Conservation (phyloP, 1,140 invertebrate genomes). For the Anastrepha obliqua region DNA sequence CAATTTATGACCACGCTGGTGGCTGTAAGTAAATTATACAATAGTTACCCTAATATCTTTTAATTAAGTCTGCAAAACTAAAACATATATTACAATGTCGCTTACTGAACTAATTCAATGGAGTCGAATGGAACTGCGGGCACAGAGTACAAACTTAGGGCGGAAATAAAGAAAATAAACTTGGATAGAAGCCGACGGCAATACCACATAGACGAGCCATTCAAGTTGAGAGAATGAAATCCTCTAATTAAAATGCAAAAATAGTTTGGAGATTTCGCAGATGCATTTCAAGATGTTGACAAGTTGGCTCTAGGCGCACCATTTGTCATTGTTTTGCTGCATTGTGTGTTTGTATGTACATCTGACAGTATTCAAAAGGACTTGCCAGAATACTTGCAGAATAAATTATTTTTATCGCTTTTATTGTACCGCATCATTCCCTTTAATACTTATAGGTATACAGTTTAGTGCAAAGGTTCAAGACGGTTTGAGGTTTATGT, state of each 20-base stretch:
- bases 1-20: background rate
- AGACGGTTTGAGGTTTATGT: no score
- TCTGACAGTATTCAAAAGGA: background rate
- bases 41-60: conserved; percentile 32
- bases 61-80: conserved; percentile 19
- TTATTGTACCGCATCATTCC: background rate
- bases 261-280: background rate
- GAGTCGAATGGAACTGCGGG: background rate
- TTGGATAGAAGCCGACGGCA: background rate
- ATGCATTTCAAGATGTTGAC: conserved; percentile 49
- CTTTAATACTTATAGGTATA: no score
- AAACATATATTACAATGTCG: background rate
- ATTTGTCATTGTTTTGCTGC: background rate
- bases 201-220: background rate
- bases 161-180: background rate
- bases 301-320: conserved; percentile 3
- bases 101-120: background rate
- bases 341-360: background rate
- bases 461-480: no score
- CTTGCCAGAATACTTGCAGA: background rate
- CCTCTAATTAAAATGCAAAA: conserved; percentile 44
- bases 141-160: background rate
- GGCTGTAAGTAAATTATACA: conserved; percentile 12
- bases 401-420: background rate
- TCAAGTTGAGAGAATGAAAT: conserved; percentile 1